A percentile compares a stretch with the other conserved stretches of the same genome.
Evolutionary conservation across 2,113 vertebrate species (phyloP).

Genomic region (Oncorhynchus gorbuscha): DNA sequence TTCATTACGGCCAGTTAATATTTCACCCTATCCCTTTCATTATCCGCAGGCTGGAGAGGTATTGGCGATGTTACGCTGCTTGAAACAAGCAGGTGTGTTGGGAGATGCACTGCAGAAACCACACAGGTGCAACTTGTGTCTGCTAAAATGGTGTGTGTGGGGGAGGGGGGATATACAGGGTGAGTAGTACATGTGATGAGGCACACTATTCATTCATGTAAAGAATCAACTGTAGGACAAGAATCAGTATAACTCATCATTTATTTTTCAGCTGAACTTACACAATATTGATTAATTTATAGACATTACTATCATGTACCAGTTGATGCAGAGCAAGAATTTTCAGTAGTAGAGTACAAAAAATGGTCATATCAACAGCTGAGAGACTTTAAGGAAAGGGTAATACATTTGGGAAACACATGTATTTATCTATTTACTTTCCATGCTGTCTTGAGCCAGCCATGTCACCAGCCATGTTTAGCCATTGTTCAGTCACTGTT

Average conservation of each 20-base stretch:
- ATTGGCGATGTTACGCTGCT: background rate
- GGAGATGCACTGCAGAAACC: background rate
- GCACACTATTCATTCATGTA: background rate
- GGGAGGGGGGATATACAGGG: background rate
- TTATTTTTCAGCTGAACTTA: background rate
- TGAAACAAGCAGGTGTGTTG: conserved; percentile 1
- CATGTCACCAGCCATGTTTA: background rate
- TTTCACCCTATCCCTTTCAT: background rate
- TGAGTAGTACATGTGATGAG: background rate
- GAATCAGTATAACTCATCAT: background rate
- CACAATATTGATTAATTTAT: background rate
- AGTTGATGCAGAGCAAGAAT: background rate
- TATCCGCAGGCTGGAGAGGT: background rate
- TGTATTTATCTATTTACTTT: background rate
- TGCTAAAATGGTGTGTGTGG: background rate
- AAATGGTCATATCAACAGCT: background rate
- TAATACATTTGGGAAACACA: background rate
- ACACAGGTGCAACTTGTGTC: background rate
- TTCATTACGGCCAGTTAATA: background rate
- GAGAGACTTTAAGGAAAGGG: background rate
- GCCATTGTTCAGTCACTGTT: background rate
- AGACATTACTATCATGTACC: background rate
- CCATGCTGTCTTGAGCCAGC: background rate
- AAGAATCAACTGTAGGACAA: background rate
- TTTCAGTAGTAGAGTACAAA: no score